A percentile compares a stretch with the other conserved stretches of the same genome.
Evolutionary conservation across 2,113 vertebrate genomes (phyloP).

Genomic region (Leptobrachium leishanense): DNA sequence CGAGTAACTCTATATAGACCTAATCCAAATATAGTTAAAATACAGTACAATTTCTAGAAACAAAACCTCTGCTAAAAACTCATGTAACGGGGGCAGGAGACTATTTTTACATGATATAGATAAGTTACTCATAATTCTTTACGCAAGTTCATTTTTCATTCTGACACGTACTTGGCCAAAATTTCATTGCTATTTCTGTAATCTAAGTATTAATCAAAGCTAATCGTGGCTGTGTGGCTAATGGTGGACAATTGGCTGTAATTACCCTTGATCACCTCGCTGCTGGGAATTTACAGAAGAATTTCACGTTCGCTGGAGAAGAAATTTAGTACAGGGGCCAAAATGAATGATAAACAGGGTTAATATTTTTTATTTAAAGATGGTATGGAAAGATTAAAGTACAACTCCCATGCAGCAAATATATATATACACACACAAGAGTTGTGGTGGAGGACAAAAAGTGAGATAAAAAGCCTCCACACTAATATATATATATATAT

Average conservation of each 20-base stretch:
- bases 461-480: no score
- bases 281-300: constrained; percentile 6
- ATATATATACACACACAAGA: no score
- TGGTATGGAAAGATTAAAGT: no score
- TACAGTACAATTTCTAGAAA: constrained; percentile 1
- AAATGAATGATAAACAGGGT: background rate
- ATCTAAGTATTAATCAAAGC: constrained; percentile 40
- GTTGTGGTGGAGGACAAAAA: no score
- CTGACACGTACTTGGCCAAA: constrained; percentile 32
- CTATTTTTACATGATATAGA: constrained; percentile 36
- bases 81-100: constrained; percentile 21
- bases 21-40: constrained; percentile 30
- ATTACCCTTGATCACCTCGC: constrained; percentile 32
- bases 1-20: background rate
- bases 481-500: no score
- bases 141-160: constrained; percentile 40
- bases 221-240: constrained; percentile 22
- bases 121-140: constrained; percentile 43
- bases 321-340: background rate
- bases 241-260: constrained; percentile 23
- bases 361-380: no score
- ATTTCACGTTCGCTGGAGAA: constrained; percentile 12
- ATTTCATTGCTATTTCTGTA: constrained; percentile 42
- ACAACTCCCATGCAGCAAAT: no score
- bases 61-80: constrained; percentile 13